Conservation (phyloP, 2,113 vertebrate genomes). For the Rhagologus leucostigma region DNA sequence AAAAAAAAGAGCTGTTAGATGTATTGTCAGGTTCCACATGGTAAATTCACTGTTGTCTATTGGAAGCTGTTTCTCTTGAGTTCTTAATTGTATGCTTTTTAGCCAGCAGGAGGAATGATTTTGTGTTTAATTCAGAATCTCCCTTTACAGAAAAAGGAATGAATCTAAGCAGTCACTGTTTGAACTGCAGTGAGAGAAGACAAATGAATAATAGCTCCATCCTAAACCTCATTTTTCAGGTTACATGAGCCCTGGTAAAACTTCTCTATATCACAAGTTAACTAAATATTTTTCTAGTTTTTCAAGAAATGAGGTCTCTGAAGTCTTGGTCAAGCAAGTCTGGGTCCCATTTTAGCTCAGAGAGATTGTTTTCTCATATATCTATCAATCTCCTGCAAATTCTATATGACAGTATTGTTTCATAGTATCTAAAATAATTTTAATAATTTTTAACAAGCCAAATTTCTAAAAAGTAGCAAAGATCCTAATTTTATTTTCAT, state of each 20-base stretch:
- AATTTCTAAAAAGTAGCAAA: not conserved
- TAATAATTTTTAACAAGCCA: not conserved
- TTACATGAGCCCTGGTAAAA: not conserved
- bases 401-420: not conserved
- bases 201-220: not conserved
- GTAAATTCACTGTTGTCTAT: not conserved
- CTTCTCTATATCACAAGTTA: not conserved
- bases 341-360: not conserved
- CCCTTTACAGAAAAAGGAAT: not conserved
- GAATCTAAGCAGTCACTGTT: not conserved
- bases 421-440: not conserved
- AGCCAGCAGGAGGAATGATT: not conserved
- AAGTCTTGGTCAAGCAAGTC: not conserved
- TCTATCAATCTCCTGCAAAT: not conserved
- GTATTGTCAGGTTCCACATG: not conserved
- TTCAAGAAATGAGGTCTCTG: not conserved
- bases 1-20: not conserved
- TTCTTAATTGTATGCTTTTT: not conserved
- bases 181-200: not conserved
- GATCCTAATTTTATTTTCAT: not conserved
- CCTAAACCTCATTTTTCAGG: not conserved
- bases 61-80: not conserved
- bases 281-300: not conserved
- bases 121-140: not conserved
- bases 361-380: not conserved